Percentiles rank a stretch among this genome's conserved stretches.
Conservation (phyloP, 1,140 invertebrate species). For the Glomeris maerens region DNA sequence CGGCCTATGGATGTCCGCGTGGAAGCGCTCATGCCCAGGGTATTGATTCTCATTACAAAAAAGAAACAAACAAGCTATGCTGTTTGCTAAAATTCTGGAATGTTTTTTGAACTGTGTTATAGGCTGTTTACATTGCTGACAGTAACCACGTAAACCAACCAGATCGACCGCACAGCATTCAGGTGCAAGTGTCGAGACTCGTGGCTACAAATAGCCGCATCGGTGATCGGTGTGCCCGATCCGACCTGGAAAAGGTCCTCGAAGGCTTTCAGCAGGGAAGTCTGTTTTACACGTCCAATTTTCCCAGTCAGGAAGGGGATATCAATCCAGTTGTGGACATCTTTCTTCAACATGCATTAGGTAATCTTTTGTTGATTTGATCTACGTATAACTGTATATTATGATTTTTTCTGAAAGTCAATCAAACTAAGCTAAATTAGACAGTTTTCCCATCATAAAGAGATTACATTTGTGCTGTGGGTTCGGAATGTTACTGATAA, state of each 20-base stretch:
- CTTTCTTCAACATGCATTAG: constrained; percentile 54
- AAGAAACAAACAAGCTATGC: neutral
- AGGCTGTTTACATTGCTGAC: constrained; percentile 54
- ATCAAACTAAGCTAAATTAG: too few species aligned
- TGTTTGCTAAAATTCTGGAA: neutral
- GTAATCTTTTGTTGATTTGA: too few species aligned
- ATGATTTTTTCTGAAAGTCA: too few species aligned
- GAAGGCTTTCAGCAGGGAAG: constrained; percentile 51
- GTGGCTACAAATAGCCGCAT: constrained; percentile 62
- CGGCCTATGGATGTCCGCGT: constrained; percentile 57
- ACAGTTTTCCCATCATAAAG: too few species aligned
- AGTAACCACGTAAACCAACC: constrained; percentile 53
- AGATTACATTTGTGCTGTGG: too few species aligned
- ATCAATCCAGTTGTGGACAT: constrained; percentile 54
- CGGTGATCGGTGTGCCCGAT: constrained; percentile 44
- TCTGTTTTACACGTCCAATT: constrained; percentile 54
- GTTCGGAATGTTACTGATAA: too few species aligned
- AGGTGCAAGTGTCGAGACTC: constrained; percentile 63
- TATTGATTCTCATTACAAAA: constrained; percentile 30
- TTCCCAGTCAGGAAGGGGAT: constrained; percentile 50
- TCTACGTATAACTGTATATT: too few species aligned
- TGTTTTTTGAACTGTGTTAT: too few species aligned
- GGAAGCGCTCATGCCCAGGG: constrained; percentile 80
- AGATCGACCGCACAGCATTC: constrained; percentile 63
- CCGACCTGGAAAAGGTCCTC: constrained; percentile 55